Evolutionary conservation across 2,888 invertebrate species (phyloP), one percentile per base, ranked within the genome.

Genomic region (Globia sparganii): DNA sequence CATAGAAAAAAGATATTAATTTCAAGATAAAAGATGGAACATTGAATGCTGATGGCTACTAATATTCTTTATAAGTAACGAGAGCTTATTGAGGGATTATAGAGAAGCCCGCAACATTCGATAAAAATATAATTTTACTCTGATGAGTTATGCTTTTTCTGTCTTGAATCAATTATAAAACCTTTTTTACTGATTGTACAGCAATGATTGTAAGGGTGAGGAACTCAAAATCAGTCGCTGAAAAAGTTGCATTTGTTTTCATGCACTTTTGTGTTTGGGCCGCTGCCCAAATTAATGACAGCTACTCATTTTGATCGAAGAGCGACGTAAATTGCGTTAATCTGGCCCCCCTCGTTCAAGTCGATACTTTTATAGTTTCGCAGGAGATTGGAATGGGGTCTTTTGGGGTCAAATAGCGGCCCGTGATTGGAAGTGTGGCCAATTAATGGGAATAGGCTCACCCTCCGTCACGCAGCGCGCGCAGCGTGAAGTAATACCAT

Each of bases 381-480:
- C 37, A 59, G 72, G 58, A 81, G 72, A 84, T 76, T 81, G 72
- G 66, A 85, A 80, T 72, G 76, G 72, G 58, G 53, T 83, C 85
- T 85, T 72, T 72, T 80, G 53, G 70, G 81, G 56, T 66, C 66
- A 77, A 75, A 85, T 56, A 62, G 69, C 25, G 53, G 58, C 11
- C 46, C 56, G 78, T 67, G 72, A 84, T 84, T 81, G 81, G 78
- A 67, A 76, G 72, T 72, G 80, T 40, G 64, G 69, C 65, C 80
- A 80, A 86, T 84, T 80, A 84, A 80, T 86, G 80, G 76, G 74
- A 75, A 77, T 74, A 72, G 80, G 70, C n/a, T 77, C 53, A 68
- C 46, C 66, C 80, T 70, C 31, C 65, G 71, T 75, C 72, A 83
- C 80, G 69, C 69, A 72, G 76, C 53, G 65, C 72, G 78, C 80